Base-by-base conservation (phyloP, 53 echinoderm and acorn worm species). In the Arbacia lixula region DNA sequence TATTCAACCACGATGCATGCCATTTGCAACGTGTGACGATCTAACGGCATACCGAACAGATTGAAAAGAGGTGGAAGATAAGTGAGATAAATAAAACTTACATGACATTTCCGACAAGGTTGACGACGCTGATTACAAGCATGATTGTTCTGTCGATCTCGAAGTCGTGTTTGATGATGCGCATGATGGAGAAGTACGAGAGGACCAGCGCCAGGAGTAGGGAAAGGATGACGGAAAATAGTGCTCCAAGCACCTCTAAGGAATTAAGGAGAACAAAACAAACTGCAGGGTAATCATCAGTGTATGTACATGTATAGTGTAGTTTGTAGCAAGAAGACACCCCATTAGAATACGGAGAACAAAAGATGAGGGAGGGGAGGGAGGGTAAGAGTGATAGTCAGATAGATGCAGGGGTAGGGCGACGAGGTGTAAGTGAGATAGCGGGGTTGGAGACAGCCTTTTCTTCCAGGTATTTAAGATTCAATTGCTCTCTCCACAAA, bases 171-270 rank as follows among this genome's bases (percentile, higher is more conserved):
- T 61, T 36, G 30, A 75, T 67, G 1, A 87, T 76, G 29, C 79
- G 41, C 38, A 63, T 17, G 42, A 66, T 55, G 4, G 79, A 79
- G n/a, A 87, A 67, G 27, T 79, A 66, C 1, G 79, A 29, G 24
- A 87, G 79, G 6, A 87, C 68, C 4, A 66, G 56, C 12, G 87
- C 79, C 5, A 87, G 30, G 37, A 38, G 24, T 28, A 78, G 16
- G 9, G 79, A 79, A 3, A 87, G 16, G 32, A 87, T 66, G 38
- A 87, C 58, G 1, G 87, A 87, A 30, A 80, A 54, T 28, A 87
- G 32, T 1, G 87, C 87, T 2, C 87, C 87, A 1, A 87, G 80
- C 2, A 87, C 65, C 76, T 87, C 87, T 87, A 35, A 25, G 53
- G 38, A 66, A 37, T n/a, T n/a, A n/a, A n/a, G n/a, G n/a, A n/a